Evolutionary conservation across 2,797 vertebrate genomes (phyloP), one percentile per base, ranked within the genome.

Genomic region (Cyprinella venusta): DNA sequence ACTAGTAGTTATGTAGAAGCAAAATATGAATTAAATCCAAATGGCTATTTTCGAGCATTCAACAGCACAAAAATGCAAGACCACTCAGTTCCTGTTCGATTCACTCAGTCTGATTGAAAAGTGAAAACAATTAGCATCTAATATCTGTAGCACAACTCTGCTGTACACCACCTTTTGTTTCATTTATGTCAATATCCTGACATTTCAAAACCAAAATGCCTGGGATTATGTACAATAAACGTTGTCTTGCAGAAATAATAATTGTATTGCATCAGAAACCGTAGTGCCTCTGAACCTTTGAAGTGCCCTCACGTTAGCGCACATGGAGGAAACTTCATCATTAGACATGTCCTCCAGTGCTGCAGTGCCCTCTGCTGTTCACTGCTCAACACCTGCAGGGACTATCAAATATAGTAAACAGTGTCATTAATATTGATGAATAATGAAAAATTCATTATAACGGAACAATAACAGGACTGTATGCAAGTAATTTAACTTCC

Each of bases 361-460:
- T 87, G 59, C 88, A 91, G 88, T 91, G 91, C 90, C 93, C 91
- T 89, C 92, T 91, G 69, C 87, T 89, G 94, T 83, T 84, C n/a
- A 42, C 64, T 54, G 3, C 9, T 24, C 33, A 70, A 84, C 56
- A 81, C 50, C 48, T 50, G 93, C 93, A 69, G 26, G 36, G 21
- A 64, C 40, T 86, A 24, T 88, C 92, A 93, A 92, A n/a, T n/a
- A 92, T 16, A 76, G 18, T 15, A 76, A 18, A 38, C 52, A 18
- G 2, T 71, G 52, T 86, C 88, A 90, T 69, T 86, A 75, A 91
- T 90, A 88, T 91, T 92, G 90, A 91, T 92, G 90, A 79, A 87
- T 91, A 83, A 86, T 88, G 87, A 88, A 89, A 40, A 24, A 40
- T 45, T 13, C 59, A 89, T 50, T 70, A 52, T 50, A 82, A 59